phyloP scores from a whole-genome alignment of 2,888 invertebrate species.

The Lycophotia porphyrea region DNA sequence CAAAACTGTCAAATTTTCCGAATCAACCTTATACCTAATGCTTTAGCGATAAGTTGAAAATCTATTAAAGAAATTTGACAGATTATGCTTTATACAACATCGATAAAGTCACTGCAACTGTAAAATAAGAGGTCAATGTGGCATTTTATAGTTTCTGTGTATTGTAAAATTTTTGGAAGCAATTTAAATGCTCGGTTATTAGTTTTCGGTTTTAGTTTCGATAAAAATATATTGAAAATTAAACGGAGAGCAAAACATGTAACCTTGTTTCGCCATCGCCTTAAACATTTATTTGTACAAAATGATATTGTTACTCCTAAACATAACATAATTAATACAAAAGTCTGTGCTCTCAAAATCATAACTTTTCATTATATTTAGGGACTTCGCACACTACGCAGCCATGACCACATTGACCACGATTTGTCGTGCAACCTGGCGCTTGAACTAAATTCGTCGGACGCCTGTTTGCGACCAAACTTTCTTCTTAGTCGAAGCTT shows the following conservation, averaged over 20 bases:
- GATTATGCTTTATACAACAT: no score
- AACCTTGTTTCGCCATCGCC: neutral
- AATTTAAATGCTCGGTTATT: no score
- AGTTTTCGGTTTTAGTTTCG: no score
- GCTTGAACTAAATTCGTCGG: neutral
- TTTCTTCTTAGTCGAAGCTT: neutral
- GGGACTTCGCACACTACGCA: neutral
- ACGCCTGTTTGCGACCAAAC: neutral
- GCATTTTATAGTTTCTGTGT: no score
- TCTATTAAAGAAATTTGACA: no score
- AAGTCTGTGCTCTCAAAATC: neutral
- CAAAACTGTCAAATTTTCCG: no score
- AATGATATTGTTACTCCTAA: neutral
- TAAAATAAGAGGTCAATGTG: no score
- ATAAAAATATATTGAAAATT: no score
- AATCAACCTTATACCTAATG: no score
- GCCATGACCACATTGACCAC: neutral
- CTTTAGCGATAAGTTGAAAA: no score
- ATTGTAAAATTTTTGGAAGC: no score
- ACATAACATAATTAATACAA: neutral
- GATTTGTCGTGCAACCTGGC: neutral
- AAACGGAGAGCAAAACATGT: neutral
- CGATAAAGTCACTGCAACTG: no score
- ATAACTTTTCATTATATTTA: neutral
- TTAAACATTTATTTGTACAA: neutral